A percentile compares a stretch with the other conserved stretches of the same genome.
Evolutionary conservation across 1,140 invertebrate genomes (phyloP).

Genomic region (Drosophila mayri): DNA sequence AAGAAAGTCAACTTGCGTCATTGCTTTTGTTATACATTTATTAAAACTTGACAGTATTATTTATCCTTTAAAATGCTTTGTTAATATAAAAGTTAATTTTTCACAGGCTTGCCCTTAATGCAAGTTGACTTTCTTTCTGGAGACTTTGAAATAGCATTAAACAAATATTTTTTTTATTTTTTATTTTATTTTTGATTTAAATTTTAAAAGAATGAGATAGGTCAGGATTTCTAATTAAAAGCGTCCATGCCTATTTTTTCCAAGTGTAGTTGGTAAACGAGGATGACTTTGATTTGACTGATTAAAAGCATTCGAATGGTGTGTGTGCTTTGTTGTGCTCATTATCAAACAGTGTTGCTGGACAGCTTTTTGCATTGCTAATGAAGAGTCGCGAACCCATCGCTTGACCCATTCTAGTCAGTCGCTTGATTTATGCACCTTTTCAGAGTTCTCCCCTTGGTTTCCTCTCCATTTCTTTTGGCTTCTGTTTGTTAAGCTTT

Average conservation of each 20-base stretch:
- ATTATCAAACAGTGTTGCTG: slow-evolving; percentile 34
- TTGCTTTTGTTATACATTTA: neutral
- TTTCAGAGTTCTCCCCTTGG: slow-evolving; percentile 4
- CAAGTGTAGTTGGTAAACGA: slow-evolving; percentile 22
- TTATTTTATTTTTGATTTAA: neutral
- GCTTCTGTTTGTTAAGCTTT: slow-evolving; percentile 16
- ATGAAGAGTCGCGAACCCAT: slow-evolving; percentile 46
- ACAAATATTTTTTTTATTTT: neutral
- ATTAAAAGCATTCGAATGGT: slow-evolving; percentile 26
- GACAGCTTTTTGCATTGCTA: slow-evolving; percentile 58
- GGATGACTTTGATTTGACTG: slow-evolving; percentile 30
- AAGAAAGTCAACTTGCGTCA: neutral
- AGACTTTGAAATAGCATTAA: slow-evolving; percentile 6
- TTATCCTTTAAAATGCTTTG: no score
- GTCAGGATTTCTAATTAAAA: slow-evolving; percentile 2
- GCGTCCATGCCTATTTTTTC: neutral
- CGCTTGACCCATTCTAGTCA: slow-evolving; percentile 46
- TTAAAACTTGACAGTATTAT: neutral
- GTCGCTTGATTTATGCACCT: slow-evolving; percentile 18
- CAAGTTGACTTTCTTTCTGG: neutral
- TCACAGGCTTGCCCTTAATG: neutral
- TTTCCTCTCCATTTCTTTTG: slow-evolving; percentile 8
- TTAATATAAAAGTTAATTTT: neutral
- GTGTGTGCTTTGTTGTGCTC: slow-evolving; percentile 14
- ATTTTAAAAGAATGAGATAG: slow-evolving; percentile 1